Base-by-base conservation (phyloP, 2,113 vertebrate genomes). In the Anguilla rostrata region DNA sequence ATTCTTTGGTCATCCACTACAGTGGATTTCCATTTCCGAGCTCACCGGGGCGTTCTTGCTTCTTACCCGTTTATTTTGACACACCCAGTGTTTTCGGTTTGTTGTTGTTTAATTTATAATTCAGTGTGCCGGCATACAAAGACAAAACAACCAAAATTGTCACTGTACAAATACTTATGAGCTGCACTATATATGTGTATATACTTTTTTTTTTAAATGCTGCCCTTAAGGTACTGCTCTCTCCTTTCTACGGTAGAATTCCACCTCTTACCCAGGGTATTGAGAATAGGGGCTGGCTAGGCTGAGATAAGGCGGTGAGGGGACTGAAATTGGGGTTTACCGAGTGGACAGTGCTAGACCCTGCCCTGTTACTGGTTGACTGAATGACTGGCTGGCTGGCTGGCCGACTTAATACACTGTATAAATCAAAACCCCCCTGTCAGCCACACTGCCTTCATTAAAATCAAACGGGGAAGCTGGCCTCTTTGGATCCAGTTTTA, bases 351-450 rank as follows among this genome's bases (percentile, higher is more conserved):
- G 82, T 46, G 8, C 43, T 46, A 46, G 43, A 8, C 87, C 90
- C 81, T 86, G 75, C 78, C 81, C 84, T 43, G 43, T 90, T 83
- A 81, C 85, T 92, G 90, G 87, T 89, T 86, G 39, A 39, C 85
- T 83, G 40, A 22, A 53, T 18, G 91, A 88, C 93, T 91, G 90
- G 87, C 90, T 86, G 39, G 53, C 85, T 83, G 40, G 34, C 75
- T 18, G 91, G 89, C 93, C 91, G 92, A 92, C 93, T 94, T 94
- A 94, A 96, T 94, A 95, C 93, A 91, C 92, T 92, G 91, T 95
- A 95, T 96, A 95, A 96, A 96, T 96, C 94, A 95, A 93, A 94
- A 95, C 92, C 88, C 90, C 94, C 91, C 94, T 93, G 94, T 96
- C 94, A 94, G 92, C 93, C 91, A 92, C 89, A 85, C 92, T 92